These are phyloP conservation scores for Villa cingulata DNA, from an alignment of 2,888 invertebrate genomes.

Conservation along the genomic window DNA sequence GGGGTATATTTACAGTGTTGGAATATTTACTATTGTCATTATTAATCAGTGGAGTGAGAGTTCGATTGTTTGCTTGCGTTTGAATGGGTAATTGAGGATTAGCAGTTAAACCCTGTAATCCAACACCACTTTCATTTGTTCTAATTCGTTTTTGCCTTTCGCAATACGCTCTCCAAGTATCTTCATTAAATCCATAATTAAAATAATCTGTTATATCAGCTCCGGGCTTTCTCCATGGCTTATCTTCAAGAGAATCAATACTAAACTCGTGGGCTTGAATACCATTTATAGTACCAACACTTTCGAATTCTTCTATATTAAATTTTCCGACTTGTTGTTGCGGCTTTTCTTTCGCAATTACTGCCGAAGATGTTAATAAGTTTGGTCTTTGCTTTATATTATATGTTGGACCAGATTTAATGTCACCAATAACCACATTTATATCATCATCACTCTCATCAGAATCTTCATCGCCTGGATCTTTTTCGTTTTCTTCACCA, in stretches of 20 bases:
- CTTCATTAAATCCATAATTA: conserved; percentile 97
- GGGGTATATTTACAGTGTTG: conserved; percentile 39
- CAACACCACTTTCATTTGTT: conserved; percentile 69
- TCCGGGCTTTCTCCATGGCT: conserved; percentile 98
- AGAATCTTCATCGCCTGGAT: conserved; percentile 27
- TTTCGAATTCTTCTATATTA: conserved; percentile 78
- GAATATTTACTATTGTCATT: conserved; percentile 51
- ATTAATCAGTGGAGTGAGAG: conserved; percentile 17
- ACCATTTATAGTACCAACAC: conserved; percentile 85
- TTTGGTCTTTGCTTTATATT: conserved; percentile 54
- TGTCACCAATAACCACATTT: conserved; percentile 86
- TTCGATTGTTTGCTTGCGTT: conserved; percentile 20
- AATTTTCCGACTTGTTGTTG: conserved; percentile 64
- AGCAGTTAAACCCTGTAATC: conserved; percentile 41
- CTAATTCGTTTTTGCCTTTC: conserved; percentile 79
- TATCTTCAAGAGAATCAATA: conserved; percentile 89
- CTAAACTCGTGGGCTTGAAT: conserved; percentile 87
- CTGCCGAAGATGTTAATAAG: conserved; percentile 29
- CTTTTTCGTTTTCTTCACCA: conserved; percentile 13
- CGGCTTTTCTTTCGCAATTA: conserved; percentile 36
- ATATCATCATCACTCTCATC: conserved; percentile 62
- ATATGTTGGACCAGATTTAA: conserved; percentile 61
- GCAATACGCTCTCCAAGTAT: conserved; percentile 97
- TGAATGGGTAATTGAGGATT: conserved; percentile 19
- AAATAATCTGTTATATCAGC: conserved; percentile 81